Evolutionary conservation across 2,888 invertebrate species (phyloP), one percentile per base, ranked within the genome.

Genomic region (Thyatira batis): DNA sequence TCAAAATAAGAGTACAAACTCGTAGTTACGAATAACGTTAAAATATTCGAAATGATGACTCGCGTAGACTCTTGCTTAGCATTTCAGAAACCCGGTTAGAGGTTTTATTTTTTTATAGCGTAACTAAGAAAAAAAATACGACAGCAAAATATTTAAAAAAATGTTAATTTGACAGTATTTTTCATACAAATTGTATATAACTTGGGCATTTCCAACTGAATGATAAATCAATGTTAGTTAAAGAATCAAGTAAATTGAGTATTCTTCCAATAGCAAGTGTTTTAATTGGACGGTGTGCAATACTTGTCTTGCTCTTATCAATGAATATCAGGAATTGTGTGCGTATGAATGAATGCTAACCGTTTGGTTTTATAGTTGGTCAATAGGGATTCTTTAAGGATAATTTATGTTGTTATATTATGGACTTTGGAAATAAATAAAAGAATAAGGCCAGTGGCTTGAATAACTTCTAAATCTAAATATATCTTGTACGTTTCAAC

Each of bases 91-190:
- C 45, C 9, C 3, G n/a, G 10, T 45, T n/a, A 6, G 6, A 13
- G 13, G 23, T n/a, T 23, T 23, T 17, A 17, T 39, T 17, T 39
- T 39, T 45, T 13, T 43, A 45, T 25, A n/a, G 4, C 2, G 25
- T 23, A 45, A n/a, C 44, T 20, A 20, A 20, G 9, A 46, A 33
- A 33, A 33, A 1, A 4, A 20, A 45, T 46, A 45, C 23, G 20
- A 23, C 44, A 44, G 4, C 20, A 27, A n/a, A 17, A 45, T 17
- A 50, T 51, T 65, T 55, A 59, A 70, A 69, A 65, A 72, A 67
- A 73, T 68, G 70, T 67, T 64, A 65, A 63, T 65, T 73, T 72
- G 65, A 67, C 71, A 73, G 71, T 72, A 73, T 73, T 72, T 58
- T 39, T 39, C 39, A 39, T 39, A 39, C 8, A 39, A 39, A 39